phyloP scores from a whole-genome alignment of 2,888 invertebrate species.

The Nymphalis urticae region DNA sequence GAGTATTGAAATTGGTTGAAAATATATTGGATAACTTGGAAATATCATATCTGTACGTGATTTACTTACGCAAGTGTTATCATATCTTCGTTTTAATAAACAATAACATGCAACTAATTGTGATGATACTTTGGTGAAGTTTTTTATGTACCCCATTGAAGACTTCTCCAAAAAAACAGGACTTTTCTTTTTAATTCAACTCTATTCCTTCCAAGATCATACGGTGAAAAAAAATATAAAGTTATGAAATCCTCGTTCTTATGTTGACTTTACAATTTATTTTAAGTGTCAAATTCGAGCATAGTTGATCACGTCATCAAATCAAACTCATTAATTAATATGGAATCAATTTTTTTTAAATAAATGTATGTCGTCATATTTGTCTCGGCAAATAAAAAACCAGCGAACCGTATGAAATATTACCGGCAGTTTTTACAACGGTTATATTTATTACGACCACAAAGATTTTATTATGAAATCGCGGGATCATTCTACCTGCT shows the following conservation, averaged over 20 bases:
- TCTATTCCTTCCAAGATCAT: too few relatives aligned
- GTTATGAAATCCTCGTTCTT: too few relatives aligned
- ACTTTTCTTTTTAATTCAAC: too few relatives aligned
- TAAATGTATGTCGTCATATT: neutral
- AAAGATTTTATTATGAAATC: constrained; percentile 47
- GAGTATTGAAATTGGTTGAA: neutral
- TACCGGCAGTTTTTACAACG: constrained; percentile 35
- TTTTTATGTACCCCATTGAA: too few relatives aligned
- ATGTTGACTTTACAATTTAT: too few relatives aligned
- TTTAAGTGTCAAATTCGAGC: too few relatives aligned
- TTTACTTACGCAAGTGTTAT: too few relatives aligned
- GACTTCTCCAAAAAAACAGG: too few relatives aligned
- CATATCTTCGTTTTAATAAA: too few relatives aligned
- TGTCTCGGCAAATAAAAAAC: constrained; percentile 32
- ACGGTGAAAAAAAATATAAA: too few relatives aligned
- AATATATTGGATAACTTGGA: constrained; percentile 1
- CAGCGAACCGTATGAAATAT: constrained; percentile 13
- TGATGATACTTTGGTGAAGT: too few relatives aligned
- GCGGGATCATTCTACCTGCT: constrained; percentile 42
- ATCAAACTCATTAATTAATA: neutral
- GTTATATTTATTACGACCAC: constrained; percentile 44
- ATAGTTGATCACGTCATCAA: neutral
- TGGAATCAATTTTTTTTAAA: neutral
- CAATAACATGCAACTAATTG: too few relatives aligned
- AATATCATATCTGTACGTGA: neutral